A percentile compares a stretch with the other conserved stretches of the same genome.
Evolutionary conservation across 2,797 vertebrate species (phyloP).

Genomic region (Geotrypetes seraphini): DNA sequence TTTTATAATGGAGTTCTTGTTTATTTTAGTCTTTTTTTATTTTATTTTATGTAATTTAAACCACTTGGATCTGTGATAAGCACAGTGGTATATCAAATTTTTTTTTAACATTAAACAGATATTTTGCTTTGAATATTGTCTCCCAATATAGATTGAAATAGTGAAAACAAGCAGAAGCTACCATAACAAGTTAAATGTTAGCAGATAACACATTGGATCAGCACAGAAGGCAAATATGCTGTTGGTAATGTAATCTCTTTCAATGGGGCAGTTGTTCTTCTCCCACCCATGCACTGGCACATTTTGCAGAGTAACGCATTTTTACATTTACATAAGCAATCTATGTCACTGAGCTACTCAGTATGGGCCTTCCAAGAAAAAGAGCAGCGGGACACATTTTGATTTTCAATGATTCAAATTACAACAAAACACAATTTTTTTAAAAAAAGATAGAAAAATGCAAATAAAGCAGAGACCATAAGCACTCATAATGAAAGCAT

Average conservation of each 20-base stretch:
- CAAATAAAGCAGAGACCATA: not conserved
- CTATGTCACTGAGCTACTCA: not conserved
- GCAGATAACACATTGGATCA: no score
- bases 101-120: no score
- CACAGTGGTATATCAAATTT: no score
- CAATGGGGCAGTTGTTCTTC: constrained; percentile 20
- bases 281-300: constrained; percentile 23
- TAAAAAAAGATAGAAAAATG: not conserved
- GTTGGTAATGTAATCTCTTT: constrained; percentile 18
- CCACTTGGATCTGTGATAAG: no score
- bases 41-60: no score
- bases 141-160: no score
- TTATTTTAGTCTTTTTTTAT: no score
- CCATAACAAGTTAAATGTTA: no score
- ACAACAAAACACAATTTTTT: not conserved
- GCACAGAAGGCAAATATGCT: not conserved
- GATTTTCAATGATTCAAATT: not conserved
- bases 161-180: no score
- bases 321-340: constrained; percentile 15
- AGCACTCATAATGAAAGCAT: no score
- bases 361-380: not conserved
- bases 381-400: not conserved
- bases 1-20: no score
- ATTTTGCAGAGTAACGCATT: constrained; percentile 23
- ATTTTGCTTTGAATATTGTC: no score